phyloP scores from a whole-genome alignment of 2,113 vertebrate species.

The Jaculus jaculus region DNA sequence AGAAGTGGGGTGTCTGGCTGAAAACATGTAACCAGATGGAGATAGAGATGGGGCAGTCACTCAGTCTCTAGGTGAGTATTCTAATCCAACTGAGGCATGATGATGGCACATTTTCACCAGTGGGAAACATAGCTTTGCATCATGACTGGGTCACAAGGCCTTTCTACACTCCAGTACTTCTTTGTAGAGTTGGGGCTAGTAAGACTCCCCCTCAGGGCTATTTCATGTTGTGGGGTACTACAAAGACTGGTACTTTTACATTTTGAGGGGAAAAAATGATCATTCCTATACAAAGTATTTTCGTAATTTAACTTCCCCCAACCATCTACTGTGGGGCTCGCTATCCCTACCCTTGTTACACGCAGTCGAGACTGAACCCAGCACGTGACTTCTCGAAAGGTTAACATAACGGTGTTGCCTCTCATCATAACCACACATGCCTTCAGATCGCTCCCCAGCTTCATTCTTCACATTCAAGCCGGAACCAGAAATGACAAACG shows the following conservation, averaged over 20 bases:
- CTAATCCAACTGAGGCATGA: neutral
- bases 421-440: conserved; percentile 21
- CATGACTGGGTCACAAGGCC: neutral
- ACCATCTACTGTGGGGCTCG: neutral
- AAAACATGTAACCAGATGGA: neutral
- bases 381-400: conserved; percentile 51
- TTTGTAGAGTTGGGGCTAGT: neutral
- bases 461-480: conserved; percentile 69
- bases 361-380: neutral
- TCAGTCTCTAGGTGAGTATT: neutral
- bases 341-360: neutral
- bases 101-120: neutral
- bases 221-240: neutral
- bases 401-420: conserved; percentile 55
- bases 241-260: neutral
- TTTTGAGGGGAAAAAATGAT: conserved; percentile 20
- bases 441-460: conserved; percentile 49
- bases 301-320: conserved; percentile 16
- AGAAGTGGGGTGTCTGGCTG: neutral
- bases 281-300: neutral
- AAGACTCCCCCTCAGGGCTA: neutral
- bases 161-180: neutral
- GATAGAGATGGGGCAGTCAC: neutral
- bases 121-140: neutral
- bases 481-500: conserved; percentile 73